Evolutionary conservation across 2,113 vertebrate genomes (phyloP).

Genomic region (Pomatorhinus ruficollis): DNA sequence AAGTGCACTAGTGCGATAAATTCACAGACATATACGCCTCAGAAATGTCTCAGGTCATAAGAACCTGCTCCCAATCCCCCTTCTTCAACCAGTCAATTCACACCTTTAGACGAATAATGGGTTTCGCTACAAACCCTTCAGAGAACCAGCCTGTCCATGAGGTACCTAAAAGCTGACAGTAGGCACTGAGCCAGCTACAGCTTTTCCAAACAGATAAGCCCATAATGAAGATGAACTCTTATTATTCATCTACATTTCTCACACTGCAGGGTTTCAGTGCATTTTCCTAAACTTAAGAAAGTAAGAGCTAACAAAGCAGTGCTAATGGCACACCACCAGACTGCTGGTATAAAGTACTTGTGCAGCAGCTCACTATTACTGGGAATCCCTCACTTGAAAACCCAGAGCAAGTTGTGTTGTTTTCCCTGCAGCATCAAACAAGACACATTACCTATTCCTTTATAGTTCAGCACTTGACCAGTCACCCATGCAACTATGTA

Average conservation of each 20-base stretch:
- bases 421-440: background rate
- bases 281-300: background rate
- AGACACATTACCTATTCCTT: background rate
- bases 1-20: background rate
- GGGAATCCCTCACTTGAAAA: background rate
- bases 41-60: background rate
- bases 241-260: background rate
- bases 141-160: background rate
- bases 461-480: background rate
- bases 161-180: background rate
- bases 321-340: background rate
- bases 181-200: background rate
- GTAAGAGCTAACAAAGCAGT: background rate
- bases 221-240: background rate
- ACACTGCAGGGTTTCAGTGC: background rate
- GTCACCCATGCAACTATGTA: accelerated
- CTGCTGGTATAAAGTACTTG: background rate
- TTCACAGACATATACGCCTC: background rate
- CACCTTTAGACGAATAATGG: background rate
- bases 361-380: background rate
- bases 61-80: background rate
- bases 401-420: background rate
- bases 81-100: background rate
- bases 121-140: background rate
- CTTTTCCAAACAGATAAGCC: background rate